phyloP scores from a whole-genome alignment of 2,797 vertebrate species.

The Hephaestus fuliginosus region DNA sequence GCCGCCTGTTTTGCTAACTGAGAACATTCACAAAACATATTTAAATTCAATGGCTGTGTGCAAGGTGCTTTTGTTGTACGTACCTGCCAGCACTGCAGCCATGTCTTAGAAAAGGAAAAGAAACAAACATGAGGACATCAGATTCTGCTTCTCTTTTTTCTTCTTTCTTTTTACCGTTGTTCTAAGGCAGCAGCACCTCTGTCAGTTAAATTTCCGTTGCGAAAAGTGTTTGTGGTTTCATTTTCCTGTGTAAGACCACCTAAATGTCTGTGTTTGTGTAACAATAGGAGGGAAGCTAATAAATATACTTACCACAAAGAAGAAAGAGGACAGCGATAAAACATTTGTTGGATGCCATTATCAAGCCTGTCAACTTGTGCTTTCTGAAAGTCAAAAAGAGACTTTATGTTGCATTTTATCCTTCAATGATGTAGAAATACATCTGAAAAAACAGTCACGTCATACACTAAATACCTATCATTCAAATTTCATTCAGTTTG shows the following conservation, averaged over 20 bases:
- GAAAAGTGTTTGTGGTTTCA: slow-evolving; percentile 58
- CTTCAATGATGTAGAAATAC: not conserved
- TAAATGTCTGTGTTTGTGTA: not conserved
- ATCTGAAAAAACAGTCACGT: not conserved
- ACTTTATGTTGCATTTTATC: not conserved
- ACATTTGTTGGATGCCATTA: slow-evolving; percentile 63
- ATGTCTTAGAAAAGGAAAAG: slow-evolving; percentile 48
- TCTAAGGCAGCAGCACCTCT: slow-evolving; percentile 15
- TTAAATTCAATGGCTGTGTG: not conserved
- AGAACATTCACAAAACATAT: not conserved
- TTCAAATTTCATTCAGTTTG: not conserved
- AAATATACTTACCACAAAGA: slow-evolving; percentile 72
- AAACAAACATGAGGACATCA: slow-evolving; percentile 15
- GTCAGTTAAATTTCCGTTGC: slow-evolving; percentile 40
- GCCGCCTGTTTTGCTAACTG: not conserved
- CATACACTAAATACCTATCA: not conserved
- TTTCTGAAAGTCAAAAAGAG: slow-evolving; percentile 55
- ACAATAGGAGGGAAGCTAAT: not conserved
- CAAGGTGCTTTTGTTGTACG: not conserved
- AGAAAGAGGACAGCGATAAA: slow-evolving; percentile 29
- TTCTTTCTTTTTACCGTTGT: not conserved
- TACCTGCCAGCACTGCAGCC: slow-evolving; percentile 48
- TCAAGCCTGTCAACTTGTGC: slow-evolving; percentile 2
- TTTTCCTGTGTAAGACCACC: slow-evolving; percentile 72
- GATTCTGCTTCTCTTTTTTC: not conserved